phyloP scores from a whole-genome alignment of 1,140 invertebrate genomes.

The Hypsibius dujardini region DNA sequence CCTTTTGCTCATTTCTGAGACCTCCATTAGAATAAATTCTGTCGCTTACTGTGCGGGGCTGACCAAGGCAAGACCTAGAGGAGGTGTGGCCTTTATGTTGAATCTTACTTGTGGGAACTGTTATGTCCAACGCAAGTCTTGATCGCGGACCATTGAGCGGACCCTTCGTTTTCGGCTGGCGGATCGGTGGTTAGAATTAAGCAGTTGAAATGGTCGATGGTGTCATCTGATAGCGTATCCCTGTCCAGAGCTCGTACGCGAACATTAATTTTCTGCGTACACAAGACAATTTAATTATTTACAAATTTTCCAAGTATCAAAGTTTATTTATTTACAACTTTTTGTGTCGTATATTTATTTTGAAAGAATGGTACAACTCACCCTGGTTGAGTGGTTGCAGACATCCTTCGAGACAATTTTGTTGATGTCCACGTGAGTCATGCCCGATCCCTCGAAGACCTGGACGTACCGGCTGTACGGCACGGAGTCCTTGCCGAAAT shows the following conservation, averaged over 20 bases:
- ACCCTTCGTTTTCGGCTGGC: not conserved
- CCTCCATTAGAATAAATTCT: too few species aligned
- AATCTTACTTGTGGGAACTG: not conserved
- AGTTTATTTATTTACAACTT: too few species aligned
- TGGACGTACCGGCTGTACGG: constrained; percentile 3
- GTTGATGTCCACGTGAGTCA: not conserved
- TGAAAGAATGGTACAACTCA: not conserved
- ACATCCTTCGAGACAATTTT: constrained; percentile 6
- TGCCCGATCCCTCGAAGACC: not conserved
- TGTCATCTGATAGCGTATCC: not conserved
- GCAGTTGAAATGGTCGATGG: not conserved
- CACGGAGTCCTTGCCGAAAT: constrained; percentile 8
- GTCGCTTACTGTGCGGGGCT: too few species aligned
- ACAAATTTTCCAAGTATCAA: not conserved
- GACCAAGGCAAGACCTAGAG: too few species aligned
- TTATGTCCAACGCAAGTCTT: not conserved
- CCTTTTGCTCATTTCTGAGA: too few species aligned
- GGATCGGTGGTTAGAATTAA: not conserved
- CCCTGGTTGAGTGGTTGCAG: constrained; percentile 2
- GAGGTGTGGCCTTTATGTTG: too few species aligned
- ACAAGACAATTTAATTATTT: not conserved
- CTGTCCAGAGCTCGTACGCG: constrained; percentile 5
- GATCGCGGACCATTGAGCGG: not conserved
- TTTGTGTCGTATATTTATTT: too few species aligned
- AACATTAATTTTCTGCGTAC: constrained; percentile 9